phyloP scores from a whole-genome alignment of 2,113 vertebrate species.

The Falcunculus frontatus region DNA sequence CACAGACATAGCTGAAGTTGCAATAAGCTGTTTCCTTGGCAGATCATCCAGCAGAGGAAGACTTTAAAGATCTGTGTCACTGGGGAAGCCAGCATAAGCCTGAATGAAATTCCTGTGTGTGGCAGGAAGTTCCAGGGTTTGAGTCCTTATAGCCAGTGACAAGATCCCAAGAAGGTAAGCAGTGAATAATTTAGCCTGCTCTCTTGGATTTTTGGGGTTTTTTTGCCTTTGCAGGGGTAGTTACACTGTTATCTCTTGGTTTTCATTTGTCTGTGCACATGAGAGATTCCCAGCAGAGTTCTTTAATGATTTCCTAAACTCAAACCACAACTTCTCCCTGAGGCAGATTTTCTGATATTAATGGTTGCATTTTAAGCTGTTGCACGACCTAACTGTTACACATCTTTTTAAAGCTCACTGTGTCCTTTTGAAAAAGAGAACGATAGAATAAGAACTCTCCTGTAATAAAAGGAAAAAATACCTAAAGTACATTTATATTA shows the following conservation, averaged over 20 bases:
- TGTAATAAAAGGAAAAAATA: not conserved
- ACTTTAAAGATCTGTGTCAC: not conserved
- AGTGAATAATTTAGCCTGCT: not conserved
- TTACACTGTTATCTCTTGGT: not conserved
- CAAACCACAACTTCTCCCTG: not conserved
- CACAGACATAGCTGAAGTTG: not conserved
- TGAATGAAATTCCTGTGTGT: not conserved
- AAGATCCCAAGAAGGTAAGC: not conserved
- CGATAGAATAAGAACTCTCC: not conserved
- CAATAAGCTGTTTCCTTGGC: not conserved
- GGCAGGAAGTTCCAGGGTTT: not conserved
- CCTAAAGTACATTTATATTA: not conserved
- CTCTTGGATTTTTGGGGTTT: not conserved
- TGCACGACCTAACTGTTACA: not conserved
- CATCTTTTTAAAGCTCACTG: not conserved
- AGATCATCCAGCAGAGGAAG: not conserved
- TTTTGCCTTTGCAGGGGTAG: not conserved
- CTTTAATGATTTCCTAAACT: slow-evolving; percentile 12
- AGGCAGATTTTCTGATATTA: not conserved
- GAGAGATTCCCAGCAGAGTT: not conserved
- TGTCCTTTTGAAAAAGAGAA: not conserved
- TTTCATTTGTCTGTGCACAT: not conserved
- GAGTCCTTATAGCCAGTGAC: not conserved
- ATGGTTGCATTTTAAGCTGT: not conserved
- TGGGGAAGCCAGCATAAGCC: not conserved